These are phyloP conservation scores for Melinopterus prodromus DNA, from an alignment of 2,888 invertebrate species.

Conservation along the genomic window DNA sequence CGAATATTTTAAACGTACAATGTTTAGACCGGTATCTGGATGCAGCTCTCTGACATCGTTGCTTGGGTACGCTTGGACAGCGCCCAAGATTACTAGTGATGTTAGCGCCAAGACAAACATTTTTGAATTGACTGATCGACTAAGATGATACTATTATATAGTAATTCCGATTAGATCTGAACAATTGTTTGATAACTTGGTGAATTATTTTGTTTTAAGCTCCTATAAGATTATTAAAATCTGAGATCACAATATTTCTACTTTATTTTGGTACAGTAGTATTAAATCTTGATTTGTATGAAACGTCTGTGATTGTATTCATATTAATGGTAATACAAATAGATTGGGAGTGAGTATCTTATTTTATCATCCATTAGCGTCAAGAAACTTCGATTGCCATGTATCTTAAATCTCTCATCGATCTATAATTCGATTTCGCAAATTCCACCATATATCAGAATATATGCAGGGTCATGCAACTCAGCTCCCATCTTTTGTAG, in stretches of 20 bases:
- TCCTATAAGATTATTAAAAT: no score
- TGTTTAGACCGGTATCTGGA: conserved; percentile 28
- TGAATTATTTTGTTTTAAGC: no score
- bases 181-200: not conserved
- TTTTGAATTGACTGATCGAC: not conserved
- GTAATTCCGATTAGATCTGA: not conserved
- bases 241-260: no score
- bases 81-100: not conserved
- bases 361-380: not conserved
- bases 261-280: no score
- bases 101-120: not conserved
- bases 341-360: not conserved
- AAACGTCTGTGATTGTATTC: no score
- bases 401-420: no score
- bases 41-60: conserved; percentile 14
- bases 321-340: not conserved
- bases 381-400: no score
- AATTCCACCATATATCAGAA: no score
- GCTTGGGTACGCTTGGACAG: not conserved
- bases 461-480: no score
- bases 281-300: no score
- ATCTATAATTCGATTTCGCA: no score
- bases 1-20: conserved; percentile 7
- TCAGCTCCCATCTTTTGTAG: no score
- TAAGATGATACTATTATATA: not conserved